Conservation (phyloP, 2,113 vertebrate species). For the Mesocricetus auratus region DNA sequence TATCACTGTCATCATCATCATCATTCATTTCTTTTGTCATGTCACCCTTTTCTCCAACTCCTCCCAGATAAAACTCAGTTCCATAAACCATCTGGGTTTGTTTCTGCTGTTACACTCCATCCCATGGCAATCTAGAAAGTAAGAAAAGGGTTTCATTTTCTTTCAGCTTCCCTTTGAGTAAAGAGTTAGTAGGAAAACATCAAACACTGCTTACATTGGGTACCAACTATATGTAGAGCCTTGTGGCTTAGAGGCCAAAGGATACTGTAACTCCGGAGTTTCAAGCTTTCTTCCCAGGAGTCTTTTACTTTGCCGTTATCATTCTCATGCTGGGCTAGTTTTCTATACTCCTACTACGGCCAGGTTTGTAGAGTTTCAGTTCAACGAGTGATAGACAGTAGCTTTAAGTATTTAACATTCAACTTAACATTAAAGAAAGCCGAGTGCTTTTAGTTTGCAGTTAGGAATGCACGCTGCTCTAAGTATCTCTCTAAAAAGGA, state of each 20-base stretch:
- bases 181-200: slow-evolving; percentile 15
- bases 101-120: background rate
- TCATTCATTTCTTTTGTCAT: background rate
- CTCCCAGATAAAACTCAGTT: slow-evolving; percentile 10
- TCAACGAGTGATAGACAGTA: background rate
- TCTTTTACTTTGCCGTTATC: background rate
- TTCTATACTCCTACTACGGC: background rate
- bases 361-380: background rate
- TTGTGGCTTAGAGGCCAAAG: background rate
- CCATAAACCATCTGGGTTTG: background rate
- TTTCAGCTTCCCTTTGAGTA: slow-evolving; percentile 15
- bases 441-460: slow-evolving; percentile 57
- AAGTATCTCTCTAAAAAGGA: slow-evolving; percentile 69
- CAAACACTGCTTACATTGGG: background rate
- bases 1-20: background rate
- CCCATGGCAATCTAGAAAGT: slow-evolving; percentile 13
- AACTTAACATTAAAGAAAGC: slow-evolving; percentile 68
- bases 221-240: background rate
- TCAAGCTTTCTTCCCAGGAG: background rate
- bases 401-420: slow-evolving; percentile 50
- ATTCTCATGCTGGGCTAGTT: background rate
- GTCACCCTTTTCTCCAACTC: background rate
- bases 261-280: background rate
- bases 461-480: slow-evolving; percentile 60
- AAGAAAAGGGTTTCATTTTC: slow-evolving; percentile 37